These are phyloP conservation scores for Rhagophthalmus giganteus DNA, from an alignment of 2,888 invertebrate genomes.

Conservation along the genomic window DNA sequence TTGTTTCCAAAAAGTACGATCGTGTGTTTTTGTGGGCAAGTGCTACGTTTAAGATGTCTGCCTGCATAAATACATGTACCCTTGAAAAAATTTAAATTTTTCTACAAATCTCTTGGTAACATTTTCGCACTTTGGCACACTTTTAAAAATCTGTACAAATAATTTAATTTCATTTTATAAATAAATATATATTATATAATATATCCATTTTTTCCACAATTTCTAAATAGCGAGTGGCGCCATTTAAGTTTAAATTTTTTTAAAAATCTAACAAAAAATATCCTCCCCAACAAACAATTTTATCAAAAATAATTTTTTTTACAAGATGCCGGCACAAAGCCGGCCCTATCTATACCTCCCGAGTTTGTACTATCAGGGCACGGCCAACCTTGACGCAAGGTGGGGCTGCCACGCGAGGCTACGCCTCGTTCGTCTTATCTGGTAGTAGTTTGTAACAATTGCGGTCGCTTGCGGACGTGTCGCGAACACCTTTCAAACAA, in stretches of 20 bases:
- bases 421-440: conserved; percentile 46
- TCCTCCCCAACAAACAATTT: conserved; percentile 64
- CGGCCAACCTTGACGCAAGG: conserved; percentile 53
- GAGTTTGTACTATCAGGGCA: conserved; percentile 56
- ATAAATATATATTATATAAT: conserved; percentile 55
- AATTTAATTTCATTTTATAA: conserved; percentile 57
- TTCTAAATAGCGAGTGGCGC: conserved; percentile 55
- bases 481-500: conserved; percentile 41
- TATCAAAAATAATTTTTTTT: conserved; percentile 69
- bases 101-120: conserved; percentile 54
- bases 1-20: conserved; percentile 39
- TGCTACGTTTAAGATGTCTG: conserved; percentile 42
- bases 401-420: conserved; percentile 46
- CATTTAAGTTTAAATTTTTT: conserved; percentile 47
- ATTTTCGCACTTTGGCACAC: conserved; percentile 59
- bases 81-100: conserved; percentile 47
- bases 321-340: conserved; percentile 44
- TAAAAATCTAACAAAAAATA: conserved; percentile 61
- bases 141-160: conserved; percentile 58
- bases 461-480: conserved; percentile 40
- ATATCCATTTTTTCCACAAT: conserved; percentile 59
- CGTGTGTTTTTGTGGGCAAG: conserved; percentile 43
- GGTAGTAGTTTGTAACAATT: conserved; percentile 50
- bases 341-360: conserved; percentile 53
- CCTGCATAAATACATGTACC: conserved; percentile 56